Conservation (phyloP, 2,113 vertebrate genomes). For the Tautogolabrus adspersus region DNA sequence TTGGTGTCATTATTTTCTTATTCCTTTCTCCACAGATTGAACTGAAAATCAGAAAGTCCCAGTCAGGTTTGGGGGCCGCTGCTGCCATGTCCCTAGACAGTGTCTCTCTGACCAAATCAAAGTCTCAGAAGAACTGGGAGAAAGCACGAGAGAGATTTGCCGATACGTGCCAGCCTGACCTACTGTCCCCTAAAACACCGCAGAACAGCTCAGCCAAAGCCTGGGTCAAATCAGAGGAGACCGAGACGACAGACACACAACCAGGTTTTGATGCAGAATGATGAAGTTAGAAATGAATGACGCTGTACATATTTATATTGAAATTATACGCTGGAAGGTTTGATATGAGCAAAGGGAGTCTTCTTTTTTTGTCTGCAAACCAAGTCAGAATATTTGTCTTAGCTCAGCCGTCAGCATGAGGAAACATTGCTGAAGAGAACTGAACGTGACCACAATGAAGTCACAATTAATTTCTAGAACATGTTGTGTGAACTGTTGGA, state of each 20-base stretch:
- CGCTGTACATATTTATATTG: not conserved
- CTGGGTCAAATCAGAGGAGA: constrained; percentile 72
- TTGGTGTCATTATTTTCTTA: not conserved
- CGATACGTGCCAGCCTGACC: constrained; percentile 84
- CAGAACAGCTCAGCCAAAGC: constrained; percentile 51
- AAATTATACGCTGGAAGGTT: not conserved
- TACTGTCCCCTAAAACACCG: constrained; percentile 42
- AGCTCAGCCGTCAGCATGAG: not conserved
- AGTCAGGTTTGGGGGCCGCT: constrained; percentile 91
- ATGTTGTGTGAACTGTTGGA: not conserved
- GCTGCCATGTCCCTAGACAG: constrained; percentile 86
- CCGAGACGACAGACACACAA: constrained; percentile 6
- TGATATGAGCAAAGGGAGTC: not conserved
- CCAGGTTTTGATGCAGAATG: constrained; percentile 3
- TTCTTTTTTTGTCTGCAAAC: not conserved
- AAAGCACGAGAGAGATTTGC: constrained; percentile 95
- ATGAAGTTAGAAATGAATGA: constrained; percentile 13
- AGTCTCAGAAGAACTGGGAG: constrained; percentile 95
- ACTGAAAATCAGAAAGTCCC: constrained; percentile 88
- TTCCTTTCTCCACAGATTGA: constrained; percentile 84
- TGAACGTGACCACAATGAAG: not conserved
- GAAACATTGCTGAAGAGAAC: not conserved
- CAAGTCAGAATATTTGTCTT: not conserved
- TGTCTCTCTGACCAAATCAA: constrained; percentile 81
- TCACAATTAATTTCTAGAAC: not conserved